Base-by-base conservation (phyloP, 2,113 vertebrate species). In the Hippotragus niger region DNA sequence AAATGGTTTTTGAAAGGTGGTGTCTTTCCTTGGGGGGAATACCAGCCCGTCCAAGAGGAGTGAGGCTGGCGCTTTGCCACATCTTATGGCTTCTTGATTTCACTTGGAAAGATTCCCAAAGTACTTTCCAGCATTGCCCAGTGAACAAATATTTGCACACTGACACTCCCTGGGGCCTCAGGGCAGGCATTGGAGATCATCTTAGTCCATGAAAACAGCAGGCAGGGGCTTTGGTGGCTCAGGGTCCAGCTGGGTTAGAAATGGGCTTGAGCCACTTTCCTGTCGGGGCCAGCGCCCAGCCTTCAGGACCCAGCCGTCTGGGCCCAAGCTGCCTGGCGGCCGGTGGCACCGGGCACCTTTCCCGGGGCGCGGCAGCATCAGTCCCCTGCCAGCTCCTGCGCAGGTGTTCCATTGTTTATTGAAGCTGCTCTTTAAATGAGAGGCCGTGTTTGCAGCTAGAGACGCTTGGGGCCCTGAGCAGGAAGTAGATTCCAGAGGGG, bases 111-210 rank as follows among this genome's bases (percentile, higher is more conserved):
- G 57, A 33, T 40, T 84, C 96, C 97, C 93, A 45, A 23, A 64
- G 95, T 50, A 31, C 93, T 96, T 90, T 71, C 60, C 88, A 85
- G 14, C 93, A 86, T 36, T 14, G 93, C 94, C 67, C 57, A 23
- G 10, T 45, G 81, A 92, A 52, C 96, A 97, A 92, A 94, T 93
- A 95, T 80, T 96, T 97, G 97, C 87, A 45, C 86, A 21, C n/a
- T 2, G 96, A 7, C 85, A 94, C 94, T 82, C 95, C 96, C 95
- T 74, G 10, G 31, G 1, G 19, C 95, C 91, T 57, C 19, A 3
- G 9, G 58, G 14, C 13, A 7, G 15, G 45, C 29, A 1, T 2
- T 12, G 55, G 64, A 57, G 83, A 21, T 13, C 27, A 1, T n/a
- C 86, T 55, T 43, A 4, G n/a, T 81, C 55, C 21, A 0, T 23